Evolutionary conservation across 2,113 vertebrate species (phyloP).

Genomic region (Dromiciops gliroides): DNA sequence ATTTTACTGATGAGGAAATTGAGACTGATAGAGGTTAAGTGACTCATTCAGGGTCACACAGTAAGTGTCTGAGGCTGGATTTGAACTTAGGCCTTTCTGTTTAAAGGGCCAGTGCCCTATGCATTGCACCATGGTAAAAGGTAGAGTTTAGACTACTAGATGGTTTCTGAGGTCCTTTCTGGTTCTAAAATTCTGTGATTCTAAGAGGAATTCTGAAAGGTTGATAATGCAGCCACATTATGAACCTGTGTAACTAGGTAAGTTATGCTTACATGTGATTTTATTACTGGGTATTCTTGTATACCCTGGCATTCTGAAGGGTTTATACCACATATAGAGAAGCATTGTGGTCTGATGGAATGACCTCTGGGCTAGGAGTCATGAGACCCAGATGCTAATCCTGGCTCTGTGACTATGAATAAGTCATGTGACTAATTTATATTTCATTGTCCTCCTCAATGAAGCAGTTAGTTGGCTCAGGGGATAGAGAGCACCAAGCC

Average conservation of each 20-base stretch:
- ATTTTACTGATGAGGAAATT: not conserved
- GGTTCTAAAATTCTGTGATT: not conserved
- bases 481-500: not conserved
- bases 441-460: not conserved
- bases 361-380: not conserved
- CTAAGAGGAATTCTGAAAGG: not conserved
- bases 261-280: slow-evolving; percentile 20
- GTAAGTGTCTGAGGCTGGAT: not conserved
- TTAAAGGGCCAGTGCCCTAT: not conserved
- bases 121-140: not conserved
- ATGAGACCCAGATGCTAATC: not conserved
- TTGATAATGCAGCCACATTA: not conserved
- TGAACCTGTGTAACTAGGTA: not conserved
- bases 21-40: not conserved
- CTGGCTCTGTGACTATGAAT: not conserved
- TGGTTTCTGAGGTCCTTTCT: not conserved
- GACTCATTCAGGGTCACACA: not conserved
- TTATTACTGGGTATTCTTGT: slow-evolving; percentile 5
- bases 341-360: not conserved
- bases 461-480: not conserved
- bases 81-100: not conserved
- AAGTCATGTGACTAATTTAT: not conserved
- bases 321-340: not conserved
- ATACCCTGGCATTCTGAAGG: not conserved
- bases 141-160: not conserved